Base-by-base conservation (phyloP, 2,888 invertebrate genomes). In the Tipula lateralis region DNA sequence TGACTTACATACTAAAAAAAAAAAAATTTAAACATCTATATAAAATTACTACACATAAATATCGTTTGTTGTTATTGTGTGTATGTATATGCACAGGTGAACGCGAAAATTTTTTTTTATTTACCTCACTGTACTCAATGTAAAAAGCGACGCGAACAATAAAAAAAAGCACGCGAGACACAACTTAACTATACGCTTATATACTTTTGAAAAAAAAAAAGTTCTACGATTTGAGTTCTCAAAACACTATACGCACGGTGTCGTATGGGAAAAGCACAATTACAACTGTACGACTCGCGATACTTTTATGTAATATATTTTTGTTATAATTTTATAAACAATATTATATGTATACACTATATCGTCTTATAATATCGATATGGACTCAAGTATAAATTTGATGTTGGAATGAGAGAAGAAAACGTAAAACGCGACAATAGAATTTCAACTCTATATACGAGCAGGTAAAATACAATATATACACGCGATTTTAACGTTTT, bases 1-100 rank as follows among this genome's bases (percentile, higher is more conserved):
- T 82, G 82, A 82, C 82, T 82, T 82, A 82, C 82, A 82, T 82
- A 82, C 82, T 29, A 82, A 82, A 30, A 82, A 66, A 24, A 66
- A 16, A 44, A 44, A 39, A 39, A n/a, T n/a, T n/a, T n/a, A n/a
- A 39, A 39, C 13, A 39, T 39, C 13, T 39, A 66, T 66, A 66
- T 24, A 66, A 66, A 44, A 66, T 66, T 66, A 66, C 66, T 66
- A 66, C 24, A 66, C 66, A 66, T 24, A 66, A 24, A 24, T 24
- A 44, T 1, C 13, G 4, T 44, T n/a, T 44, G 1, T 81, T 29
- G 81, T 81, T 81, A 13, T 29, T 81, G 29, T 81, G 12, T 81
- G 29, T 81, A 81, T 81, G 13, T 81, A 81, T 16, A 82, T 82
- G 30, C 82, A 82, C 82, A 82, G 82, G 82, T 82, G 82, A 82